These are phyloP conservation scores for Gymnorhina tibicen DNA, from an alignment of 2,113 vertebrate species.

Conservation along the genomic window DNA sequence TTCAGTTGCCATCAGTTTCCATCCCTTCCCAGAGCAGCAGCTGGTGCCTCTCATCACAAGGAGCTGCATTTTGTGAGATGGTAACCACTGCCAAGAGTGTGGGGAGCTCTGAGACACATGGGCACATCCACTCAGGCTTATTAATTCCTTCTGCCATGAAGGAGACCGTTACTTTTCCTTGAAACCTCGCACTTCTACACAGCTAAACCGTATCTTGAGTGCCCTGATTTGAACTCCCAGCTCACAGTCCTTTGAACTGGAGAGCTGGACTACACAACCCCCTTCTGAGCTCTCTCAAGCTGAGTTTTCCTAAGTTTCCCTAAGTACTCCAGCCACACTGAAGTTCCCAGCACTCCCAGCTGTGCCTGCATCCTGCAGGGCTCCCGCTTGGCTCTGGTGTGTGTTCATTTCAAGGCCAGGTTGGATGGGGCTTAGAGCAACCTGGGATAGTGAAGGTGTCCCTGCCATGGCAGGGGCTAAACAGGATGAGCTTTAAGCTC, in stretches of 20 bases:
- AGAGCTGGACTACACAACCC: not conserved
- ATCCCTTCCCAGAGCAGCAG: not conserved
- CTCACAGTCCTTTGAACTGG: not conserved
- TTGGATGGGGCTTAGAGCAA: accelerated
- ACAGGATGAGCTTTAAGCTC: not conserved
- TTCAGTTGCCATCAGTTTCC: not conserved
- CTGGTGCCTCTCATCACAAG: not conserved
- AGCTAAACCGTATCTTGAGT: not conserved
- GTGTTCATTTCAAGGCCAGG: not conserved
- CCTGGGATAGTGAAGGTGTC: not conserved
- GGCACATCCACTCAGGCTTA: not conserved
- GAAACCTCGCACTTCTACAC: not conserved
- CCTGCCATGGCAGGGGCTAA: no score
- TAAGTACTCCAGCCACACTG: not conserved
- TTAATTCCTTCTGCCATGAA: not conserved
- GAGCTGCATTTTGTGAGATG: not conserved
- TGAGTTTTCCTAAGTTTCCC: not conserved
- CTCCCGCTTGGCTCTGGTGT: not conserved
- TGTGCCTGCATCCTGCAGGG: not conserved
- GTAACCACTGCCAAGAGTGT: not conserved
- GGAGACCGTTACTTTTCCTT: not conserved
- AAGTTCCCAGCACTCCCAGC: not conserved
- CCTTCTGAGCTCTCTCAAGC: not conserved
- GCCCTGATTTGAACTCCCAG: not conserved
- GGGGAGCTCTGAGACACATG: not conserved